Percentiles rank a stretch among this genome's conserved stretches.
Evolutionary conservation across 2,797 vertebrate genomes (phyloP).

Genomic region (Acestrorhynchus altus): DNA sequence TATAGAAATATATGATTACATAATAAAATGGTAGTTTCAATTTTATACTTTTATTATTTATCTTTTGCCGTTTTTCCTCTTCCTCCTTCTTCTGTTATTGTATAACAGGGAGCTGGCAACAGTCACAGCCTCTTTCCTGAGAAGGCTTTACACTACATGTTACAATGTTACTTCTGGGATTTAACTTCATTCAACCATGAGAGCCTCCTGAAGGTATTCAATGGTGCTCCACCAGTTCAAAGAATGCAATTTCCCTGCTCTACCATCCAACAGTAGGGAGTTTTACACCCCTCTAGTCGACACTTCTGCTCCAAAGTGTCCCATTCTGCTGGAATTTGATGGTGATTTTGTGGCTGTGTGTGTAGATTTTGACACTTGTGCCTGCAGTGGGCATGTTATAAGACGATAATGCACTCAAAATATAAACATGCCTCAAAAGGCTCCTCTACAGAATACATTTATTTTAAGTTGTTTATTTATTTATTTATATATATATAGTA

Average conservation of each 20-base stretch:
- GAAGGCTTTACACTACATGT: neutral
- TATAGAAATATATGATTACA: neutral
- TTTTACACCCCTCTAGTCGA: neutral
- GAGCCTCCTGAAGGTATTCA: neutral
- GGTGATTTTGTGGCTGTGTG: neutral
- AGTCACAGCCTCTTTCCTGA: neutral
- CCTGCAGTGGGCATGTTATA: neutral
- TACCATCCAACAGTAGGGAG: neutral
- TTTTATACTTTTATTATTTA: no score
- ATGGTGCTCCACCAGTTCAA: conserved; percentile 9
- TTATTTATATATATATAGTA: no score
- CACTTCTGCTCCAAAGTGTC: neutral
- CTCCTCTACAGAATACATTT: no score
- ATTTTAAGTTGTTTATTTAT: neutral
- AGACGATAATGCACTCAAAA: neutral
- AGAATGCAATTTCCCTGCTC: neutral
- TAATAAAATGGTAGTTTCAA: neutral
- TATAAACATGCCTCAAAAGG: no score
- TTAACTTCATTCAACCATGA: neutral
- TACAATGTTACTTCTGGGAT: neutral
- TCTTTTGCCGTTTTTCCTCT: neutral
- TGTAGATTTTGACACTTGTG: neutral
- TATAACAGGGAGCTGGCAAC: neutral
- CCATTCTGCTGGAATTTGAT: neutral
- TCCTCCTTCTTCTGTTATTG: no score